Evolutionary conservation across 2,888 invertebrate genomes (phyloP).

Genomic region (Spialia ferax): DNA sequence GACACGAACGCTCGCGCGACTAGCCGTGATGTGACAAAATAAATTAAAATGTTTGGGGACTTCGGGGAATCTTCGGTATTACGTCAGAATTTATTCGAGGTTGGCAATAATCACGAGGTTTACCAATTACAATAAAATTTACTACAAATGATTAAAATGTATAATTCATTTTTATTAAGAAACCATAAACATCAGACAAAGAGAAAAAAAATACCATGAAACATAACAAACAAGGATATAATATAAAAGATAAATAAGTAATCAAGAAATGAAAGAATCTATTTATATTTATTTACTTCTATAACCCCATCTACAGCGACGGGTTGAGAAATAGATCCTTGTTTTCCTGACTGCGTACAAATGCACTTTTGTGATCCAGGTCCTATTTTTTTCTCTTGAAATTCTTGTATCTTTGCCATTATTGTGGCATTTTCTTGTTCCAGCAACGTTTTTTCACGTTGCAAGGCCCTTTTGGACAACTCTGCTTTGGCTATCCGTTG

Average conservation of each 20-base stretch:
- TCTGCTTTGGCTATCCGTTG: conserved; percentile 75
- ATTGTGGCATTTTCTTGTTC: conserved; percentile 69
- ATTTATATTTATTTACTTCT: conserved; percentile 60
- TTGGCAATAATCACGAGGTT: conserved; percentile 20
- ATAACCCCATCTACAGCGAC: conserved; percentile 64
- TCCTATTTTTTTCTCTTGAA: conserved; percentile 53
- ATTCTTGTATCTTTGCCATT: conserved; percentile 55
- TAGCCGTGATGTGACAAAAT: conserved; percentile 53
- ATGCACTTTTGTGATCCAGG: conserved; percentile 58
- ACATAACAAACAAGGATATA: too few species aligned
- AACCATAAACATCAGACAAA: conserved; percentile 10
- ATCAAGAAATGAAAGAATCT: background rate
- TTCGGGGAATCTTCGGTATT: conserved; percentile 36
- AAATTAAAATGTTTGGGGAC: conserved; percentile 43
- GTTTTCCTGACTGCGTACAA: conserved; percentile 52
- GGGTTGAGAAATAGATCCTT: conserved; percentile 50
- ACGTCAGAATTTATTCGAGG: conserved; percentile 30
- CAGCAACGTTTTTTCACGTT: conserved; percentile 69
- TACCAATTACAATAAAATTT: conserved; percentile 17
- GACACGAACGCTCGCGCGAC: conserved; percentile 57
- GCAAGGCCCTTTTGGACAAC: conserved; percentile 67
- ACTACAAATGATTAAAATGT: background rate
- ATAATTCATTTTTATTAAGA: conserved; percentile 6
- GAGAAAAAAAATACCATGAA: background rate
- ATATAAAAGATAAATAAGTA: too few species aligned